These are phyloP conservation scores for Andricus quercusramuli DNA, from an alignment of 2,888 invertebrate species.

Conservation along the genomic window DNA sequence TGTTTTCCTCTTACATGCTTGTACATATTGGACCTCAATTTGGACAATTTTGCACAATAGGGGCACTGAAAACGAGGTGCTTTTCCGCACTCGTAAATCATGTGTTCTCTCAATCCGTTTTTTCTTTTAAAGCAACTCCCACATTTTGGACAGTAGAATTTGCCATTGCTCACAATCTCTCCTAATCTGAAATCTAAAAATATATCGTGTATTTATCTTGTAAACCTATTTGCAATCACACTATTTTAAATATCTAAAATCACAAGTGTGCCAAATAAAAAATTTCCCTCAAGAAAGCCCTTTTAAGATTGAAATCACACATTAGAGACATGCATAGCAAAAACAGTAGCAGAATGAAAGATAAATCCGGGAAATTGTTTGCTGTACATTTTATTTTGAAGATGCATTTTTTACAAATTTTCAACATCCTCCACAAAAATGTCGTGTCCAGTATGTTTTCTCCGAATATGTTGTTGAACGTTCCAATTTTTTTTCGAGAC, in stretches of 20 bases:
- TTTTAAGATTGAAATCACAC: neutral
- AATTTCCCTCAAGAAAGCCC: neutral
- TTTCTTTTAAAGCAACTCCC: constrained; percentile 39
- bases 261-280: neutral
- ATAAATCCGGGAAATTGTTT: neutral
- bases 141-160: constrained; percentile 41
- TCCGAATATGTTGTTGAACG: constrained; percentile 57
- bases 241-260: neutral
- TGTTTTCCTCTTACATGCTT: constrained; percentile 55
- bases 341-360: neutral
- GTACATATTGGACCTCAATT: constrained; percentile 59
- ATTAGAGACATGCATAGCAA: neutral
- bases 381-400: neutral
- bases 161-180: constrained; percentile 16
- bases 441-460: constrained; percentile 47
- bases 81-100: constrained; percentile 55
- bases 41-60: constrained; percentile 57
- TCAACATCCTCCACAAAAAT: constrained; percentile 45
- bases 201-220: neutral
- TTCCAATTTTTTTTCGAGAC: constrained; percentile 42
- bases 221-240: neutral
- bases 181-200: constrained; percentile 30
- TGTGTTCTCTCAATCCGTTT: constrained; percentile 41
- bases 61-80: constrained; percentile 59
- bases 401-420: constrained; percentile 9